These are phyloP conservation scores for Sprattus sprattus DNA, from an alignment of 2,113 vertebrate species.

Conservation along the genomic window DNA sequence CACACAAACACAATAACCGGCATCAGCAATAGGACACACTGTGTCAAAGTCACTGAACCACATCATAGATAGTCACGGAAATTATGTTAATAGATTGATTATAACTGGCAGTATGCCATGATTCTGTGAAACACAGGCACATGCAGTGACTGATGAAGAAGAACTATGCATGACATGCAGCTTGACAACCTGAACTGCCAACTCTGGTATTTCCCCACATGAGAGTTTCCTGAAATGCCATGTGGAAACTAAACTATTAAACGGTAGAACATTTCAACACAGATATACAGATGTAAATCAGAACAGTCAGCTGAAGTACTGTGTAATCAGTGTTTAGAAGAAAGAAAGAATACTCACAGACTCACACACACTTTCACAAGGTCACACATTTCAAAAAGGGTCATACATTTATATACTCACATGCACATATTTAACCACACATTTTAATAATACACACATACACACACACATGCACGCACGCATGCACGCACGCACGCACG, in stretches of 20 bases:
- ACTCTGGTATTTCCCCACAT: background rate
- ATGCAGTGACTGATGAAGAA: background rate
- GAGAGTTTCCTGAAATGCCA: background rate
- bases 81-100: slow-evolving; percentile 1
- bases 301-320: background rate
- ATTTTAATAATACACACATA: no score
- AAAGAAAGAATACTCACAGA: background rate
- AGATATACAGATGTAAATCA: background rate
- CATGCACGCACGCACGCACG: background rate
- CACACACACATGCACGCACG: background rate
- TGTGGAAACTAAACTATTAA: background rate
- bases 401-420: background rate
- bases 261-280: background rate
- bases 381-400: no score
- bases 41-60: background rate
- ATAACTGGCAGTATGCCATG: background rate
- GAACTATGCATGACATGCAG: no score
- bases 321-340: background rate
- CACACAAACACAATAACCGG: background rate
- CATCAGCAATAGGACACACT: background rate
- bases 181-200: background rate
- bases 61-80: background rate
- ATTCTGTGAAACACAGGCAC: background rate
- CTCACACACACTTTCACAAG: background rate
- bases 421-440: background rate